Evolutionary conservation across 2,888 invertebrate species (phyloP), one percentile per base, ranked within the genome.

Genomic region (Microchrysa polita): DNA sequence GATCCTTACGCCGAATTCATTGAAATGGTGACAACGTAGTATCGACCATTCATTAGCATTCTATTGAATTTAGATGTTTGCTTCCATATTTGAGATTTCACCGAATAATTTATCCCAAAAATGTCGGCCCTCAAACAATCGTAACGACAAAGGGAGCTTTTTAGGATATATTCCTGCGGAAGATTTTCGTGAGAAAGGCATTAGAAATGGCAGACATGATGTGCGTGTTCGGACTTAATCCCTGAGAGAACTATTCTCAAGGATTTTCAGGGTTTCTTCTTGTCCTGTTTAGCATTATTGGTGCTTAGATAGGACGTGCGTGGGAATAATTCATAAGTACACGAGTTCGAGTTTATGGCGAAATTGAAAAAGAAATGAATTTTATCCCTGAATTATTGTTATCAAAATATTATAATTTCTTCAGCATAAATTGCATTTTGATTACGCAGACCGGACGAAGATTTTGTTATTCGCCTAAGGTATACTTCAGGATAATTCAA

Each of bases 1-100:
- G 55, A 55, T 18, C 22, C 2, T 14, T 14, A 16, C 55, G 10
- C 10, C 10, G 18, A 1, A 10, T 55, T 55, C 22, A 55, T 48
- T 65, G 65, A 65, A 34, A 48, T 65, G 44, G 23, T 65, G 65
- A 48, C 48, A 65, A 65, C 65, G 48, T 65, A 18, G 48, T 65
- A 65, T 48, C 65, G 65, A 48, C 65, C 42, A 67, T 67, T 67
- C 53, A 55, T 67, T 67, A 67, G 67, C 67, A 67, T 67, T 55
- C 67, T 16, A 67, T 67, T 53, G 67, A 67, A 55, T 67, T 67
- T 55, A 67, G 67, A 67, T 67, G 53, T 53, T 53, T 53, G 55
- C 44, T 34, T 22, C 53, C n/a, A 53, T 67, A 55, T 67, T 67
- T 67, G 67, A 34, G 67, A 67, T 67, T 67, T 67, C 53, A 2